phyloP scores from a whole-genome alignment of 2,888 invertebrate species.

The Alentia gelatinosa region DNA sequence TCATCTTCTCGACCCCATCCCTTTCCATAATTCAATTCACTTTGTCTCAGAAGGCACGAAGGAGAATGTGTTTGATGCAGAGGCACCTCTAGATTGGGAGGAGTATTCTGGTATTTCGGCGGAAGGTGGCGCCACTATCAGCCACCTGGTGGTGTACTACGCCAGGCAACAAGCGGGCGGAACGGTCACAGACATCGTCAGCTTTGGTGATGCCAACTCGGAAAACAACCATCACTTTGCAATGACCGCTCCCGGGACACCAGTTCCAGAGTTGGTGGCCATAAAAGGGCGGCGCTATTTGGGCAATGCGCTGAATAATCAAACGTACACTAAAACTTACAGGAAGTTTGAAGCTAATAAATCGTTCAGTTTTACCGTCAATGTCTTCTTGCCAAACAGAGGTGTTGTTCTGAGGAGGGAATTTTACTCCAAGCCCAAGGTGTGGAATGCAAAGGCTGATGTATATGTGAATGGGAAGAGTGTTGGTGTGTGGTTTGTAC shows the following conservation, averaged over 20 bases:
- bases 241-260: background rate
- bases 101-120: constrained; percentile 35
- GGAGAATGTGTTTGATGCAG: background rate
- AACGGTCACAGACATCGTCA: background rate
- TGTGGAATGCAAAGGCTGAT: constrained; percentile 62
- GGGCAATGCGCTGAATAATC: constrained; percentile 51
- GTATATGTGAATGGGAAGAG: constrained; percentile 58
- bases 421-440: constrained; percentile 55
- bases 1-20: constrained; percentile 66
- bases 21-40: constrained; percentile 61
- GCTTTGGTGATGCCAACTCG: constrained; percentile 54
- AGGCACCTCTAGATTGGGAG: constrained; percentile 47
- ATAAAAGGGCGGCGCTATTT: constrained; percentile 55
- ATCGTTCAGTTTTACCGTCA: constrained; percentile 55
- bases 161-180: constrained; percentile 36
- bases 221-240: constrained; percentile 56
- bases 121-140: constrained; percentile 44
- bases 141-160: constrained; percentile 63
- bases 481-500: constrained; percentile 59
- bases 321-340: constrained; percentile 28
- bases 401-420: constrained; percentile 58
- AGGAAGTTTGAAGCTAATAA: constrained; percentile 54
- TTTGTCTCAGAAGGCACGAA: constrained; percentile 65
- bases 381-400: background rate
- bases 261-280: constrained; percentile 42